phyloP scores from a whole-genome alignment of 2,797 vertebrate genomes.

The Loriculus beryllinus region DNA sequence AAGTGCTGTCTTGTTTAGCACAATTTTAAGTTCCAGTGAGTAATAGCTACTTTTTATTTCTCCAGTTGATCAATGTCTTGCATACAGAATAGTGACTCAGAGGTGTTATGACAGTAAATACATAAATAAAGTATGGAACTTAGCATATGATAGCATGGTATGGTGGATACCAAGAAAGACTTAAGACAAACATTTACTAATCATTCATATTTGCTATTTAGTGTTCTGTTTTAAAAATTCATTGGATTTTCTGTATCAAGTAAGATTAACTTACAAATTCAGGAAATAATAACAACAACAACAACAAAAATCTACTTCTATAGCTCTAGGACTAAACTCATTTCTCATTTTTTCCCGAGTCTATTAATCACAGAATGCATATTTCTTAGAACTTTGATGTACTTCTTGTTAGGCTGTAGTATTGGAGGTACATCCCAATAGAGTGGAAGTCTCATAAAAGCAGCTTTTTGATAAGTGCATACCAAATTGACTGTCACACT shows the following conservation, averaged over 20 bases:
- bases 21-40: neutral
- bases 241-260: neutral
- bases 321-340: neutral
- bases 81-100: neutral
- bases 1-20: neutral
- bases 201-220: neutral
- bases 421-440: neutral
- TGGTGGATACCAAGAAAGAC: neutral
- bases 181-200: neutral
- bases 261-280: neutral
- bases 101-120: neutral
- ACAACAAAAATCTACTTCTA: neutral
- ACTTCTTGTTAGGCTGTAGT: neutral
- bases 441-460: neutral
- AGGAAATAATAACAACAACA: neutral
- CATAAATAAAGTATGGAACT: neutral
- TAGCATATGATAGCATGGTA: neutral
- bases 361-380: neutral
- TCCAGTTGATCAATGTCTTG: neutral
- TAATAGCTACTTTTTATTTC: neutral
- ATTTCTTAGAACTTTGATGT: neutral
- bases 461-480: slow-evolving; percentile 7
- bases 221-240: neutral
- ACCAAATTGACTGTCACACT: neutral
- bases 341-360: neutral